Evolutionary conservation across 2,888 invertebrate species (phyloP).

Genomic region (Syrista parreyssii): DNA sequence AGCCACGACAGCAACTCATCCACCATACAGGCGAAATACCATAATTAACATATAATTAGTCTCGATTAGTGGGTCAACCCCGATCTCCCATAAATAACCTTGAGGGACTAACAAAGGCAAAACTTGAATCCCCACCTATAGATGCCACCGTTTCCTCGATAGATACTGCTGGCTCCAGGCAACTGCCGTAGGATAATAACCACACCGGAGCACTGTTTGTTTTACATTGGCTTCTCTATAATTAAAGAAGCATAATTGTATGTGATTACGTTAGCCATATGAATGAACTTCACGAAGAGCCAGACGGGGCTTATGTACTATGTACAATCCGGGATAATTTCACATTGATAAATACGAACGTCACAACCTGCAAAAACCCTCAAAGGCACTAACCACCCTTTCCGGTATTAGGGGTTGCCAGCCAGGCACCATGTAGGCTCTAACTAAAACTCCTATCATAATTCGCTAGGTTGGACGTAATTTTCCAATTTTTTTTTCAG

Average conservation of each 20-base stretch:
- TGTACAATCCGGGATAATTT: background rate
- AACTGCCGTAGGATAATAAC: constrained; percentile 14
- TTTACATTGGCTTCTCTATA: constrained; percentile 17
- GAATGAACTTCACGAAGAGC: constrained; percentile 13
- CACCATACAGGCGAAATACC: background rate
- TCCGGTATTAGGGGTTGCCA: background rate
- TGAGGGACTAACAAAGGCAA: constrained; percentile 10
- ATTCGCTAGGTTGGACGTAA: background rate
- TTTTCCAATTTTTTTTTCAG: background rate
- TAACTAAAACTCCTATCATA: background rate
- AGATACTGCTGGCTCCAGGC: background rate
- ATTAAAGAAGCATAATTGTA: constrained; percentile 19
- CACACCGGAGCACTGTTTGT: constrained; percentile 15
- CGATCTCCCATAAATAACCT: constrained; percentile 9
- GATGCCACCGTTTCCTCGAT: background rate
- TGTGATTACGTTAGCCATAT: constrained; percentile 15
- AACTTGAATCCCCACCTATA: background rate
- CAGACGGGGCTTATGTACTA: background rate
- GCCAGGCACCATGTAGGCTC: background rate
- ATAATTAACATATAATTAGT: constrained; percentile 18
- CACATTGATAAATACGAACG: constrained; percentile 2
- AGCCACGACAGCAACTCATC: background rate
- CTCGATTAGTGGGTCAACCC: constrained; percentile 1
- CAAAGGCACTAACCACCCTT: background rate
- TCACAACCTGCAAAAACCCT: background rate